Conservation (phyloP, 2,113 vertebrate species). For the Xiphias gladius region DNA sequence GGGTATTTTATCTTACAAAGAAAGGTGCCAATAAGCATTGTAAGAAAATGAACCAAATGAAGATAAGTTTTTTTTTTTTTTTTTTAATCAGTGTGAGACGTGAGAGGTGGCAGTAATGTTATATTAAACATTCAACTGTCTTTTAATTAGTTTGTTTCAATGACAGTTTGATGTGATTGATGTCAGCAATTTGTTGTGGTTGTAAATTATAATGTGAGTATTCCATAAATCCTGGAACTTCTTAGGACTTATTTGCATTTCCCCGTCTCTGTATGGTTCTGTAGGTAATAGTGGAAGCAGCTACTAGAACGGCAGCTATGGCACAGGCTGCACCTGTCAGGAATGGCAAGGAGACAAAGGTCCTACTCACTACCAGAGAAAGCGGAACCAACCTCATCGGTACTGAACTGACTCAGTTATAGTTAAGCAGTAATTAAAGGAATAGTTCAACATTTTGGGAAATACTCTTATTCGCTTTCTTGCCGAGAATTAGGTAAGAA, state of each 20-base stretch:
- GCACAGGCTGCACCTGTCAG: constrained; percentile 75
- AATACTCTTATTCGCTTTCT: not conserved
- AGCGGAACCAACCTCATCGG: constrained; percentile 90
- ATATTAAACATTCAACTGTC: constrained; percentile 6
- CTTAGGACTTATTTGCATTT: not conserved
- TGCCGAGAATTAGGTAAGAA: not conserved
- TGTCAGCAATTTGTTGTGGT: constrained; percentile 29
- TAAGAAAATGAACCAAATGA: not conserved
- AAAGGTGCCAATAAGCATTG: constrained; percentile 18
- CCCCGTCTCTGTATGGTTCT: constrained; percentile 9
- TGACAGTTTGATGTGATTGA: constrained; percentile 35
- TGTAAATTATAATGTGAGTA: constrained; percentile 22
- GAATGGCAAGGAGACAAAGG: constrained; percentile 81
- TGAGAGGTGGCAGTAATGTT: constrained; percentile 6
- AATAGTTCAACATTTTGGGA: constrained; percentile 4
- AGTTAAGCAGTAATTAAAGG: not conserved
- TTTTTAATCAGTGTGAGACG: not conserved
- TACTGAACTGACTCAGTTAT: constrained; percentile 65
- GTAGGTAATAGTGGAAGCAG: constrained; percentile 84
- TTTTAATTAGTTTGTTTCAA: constrained; percentile 36
- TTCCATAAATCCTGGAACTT: constrained; percentile 5
- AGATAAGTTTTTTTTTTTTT: not conserved
- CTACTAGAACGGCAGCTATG: constrained; percentile 80
- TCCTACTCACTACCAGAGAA: constrained; percentile 87
- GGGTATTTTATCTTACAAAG: constrained; percentile 25